Evolutionary conservation across 2,113 vertebrate species (phyloP), one percentile per base, ranked within the genome.

Genomic region (Amphilophus citrinellus): DNA sequence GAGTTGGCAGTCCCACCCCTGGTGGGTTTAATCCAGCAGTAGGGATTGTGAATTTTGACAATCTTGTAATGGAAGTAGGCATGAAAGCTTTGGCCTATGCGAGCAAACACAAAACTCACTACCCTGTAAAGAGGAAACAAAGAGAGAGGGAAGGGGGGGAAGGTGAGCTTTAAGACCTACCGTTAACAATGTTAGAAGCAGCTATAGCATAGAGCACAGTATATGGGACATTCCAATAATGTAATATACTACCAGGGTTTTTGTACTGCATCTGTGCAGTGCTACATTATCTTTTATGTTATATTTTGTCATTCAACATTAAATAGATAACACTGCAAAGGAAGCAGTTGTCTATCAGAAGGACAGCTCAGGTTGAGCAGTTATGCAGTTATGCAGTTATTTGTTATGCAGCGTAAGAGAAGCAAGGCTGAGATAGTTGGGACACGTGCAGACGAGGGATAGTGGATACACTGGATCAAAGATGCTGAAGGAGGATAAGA

Each of bases 41-140:
- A 79, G 87, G 88, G 92, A 92, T 87, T 92, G 86, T 86, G 92
- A 93, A 94, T 93, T 92, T 94, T 91, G 87, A 95, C 94, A 95
- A 93, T 96, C 92, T 95, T 47, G 35, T 94, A 95, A 94, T 95
- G 94, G 94, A 95, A 93, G 86, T 85, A 85, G 90, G 91, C 89
- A 92, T 90, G 84, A 88, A 93, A 88, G 87, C 82, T 81, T 79
- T 73, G 39, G 85, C 76, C 89, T 83, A 35, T 87, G 77, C 20
- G 76, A 91, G 85, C 73, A 89, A 86, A 93, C 79, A 88, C 63
- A 80, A 82, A 80, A 68, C 76, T 76, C 81, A 62, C 83, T 65
- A 73, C 47, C 44, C 27, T 32, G 47, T 73, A 24, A 76, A 90
- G 58, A 59, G 71, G 47, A 86, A 82, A 86, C 10, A 18, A 44